These are phyloP conservation scores for Pachydiplax longipennis DNA, from an alignment of 2,888 invertebrate species.

Conservation along the genomic window DNA sequence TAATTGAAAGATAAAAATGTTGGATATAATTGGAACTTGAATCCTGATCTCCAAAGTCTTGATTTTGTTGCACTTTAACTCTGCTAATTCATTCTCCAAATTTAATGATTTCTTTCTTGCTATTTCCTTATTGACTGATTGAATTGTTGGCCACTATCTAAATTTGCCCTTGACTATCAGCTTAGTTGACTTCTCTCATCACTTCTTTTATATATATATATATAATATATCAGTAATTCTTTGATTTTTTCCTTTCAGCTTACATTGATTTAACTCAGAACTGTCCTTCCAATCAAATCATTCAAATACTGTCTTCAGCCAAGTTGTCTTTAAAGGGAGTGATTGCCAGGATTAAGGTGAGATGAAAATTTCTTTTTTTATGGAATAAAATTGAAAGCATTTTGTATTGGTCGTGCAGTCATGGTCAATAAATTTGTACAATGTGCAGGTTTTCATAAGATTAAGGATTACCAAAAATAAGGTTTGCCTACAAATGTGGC, in stretches of 20 bases:
- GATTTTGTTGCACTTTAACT: no score
- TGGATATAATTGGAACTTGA: no score
- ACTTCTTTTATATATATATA: no score
- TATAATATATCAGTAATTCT: no score
- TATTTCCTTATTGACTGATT: neutral
- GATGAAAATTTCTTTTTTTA: neutral
- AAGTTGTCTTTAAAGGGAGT: constrained; percentile 20
- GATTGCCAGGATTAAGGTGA: constrained; percentile 26
- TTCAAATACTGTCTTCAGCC: constrained; percentile 24
- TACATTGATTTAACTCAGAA: neutral
- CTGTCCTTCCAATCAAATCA: neutral
- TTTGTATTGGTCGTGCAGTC: neutral
- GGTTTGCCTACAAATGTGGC: no score
- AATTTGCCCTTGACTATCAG: neutral
- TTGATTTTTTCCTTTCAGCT: constrained; percentile 23
- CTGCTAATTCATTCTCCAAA: no score
- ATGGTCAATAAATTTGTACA: no score
- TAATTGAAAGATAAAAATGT: no score
- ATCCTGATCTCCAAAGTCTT: no score
- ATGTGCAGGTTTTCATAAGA: no score
- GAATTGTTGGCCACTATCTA: neutral
- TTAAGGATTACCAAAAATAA: no score
- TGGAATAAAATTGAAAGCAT: neutral
- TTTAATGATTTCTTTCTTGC: no score
- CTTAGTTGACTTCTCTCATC: neutral